Evolutionary conservation across 2,888 invertebrate species (phyloP), one percentile per base, ranked within the genome.

Genomic region (Eristalis tenax): DNA sequence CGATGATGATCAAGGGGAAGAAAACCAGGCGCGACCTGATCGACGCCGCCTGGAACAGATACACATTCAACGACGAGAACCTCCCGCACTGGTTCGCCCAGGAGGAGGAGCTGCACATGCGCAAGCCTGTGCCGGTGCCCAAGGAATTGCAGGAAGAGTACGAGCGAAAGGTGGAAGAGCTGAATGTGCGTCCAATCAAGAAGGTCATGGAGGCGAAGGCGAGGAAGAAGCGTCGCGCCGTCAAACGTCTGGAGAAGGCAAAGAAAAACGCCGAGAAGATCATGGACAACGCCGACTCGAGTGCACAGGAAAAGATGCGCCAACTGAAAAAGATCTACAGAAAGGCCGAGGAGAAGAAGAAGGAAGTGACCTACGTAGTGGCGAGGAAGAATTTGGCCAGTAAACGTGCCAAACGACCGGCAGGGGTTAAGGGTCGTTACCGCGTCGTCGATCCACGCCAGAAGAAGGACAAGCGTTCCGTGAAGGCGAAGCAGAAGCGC

Each of bases 121-220:
- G 94, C 89, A 96, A 96, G 91, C 96, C 96, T 80, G 93, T 96
- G 11, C 97, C 97, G 3, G 97, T 99, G 40, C 97, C 98, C 5
- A 96, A 97, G 93, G 96, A 96, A 93, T 94, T 97, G 75, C 95
- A 97, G 0, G 95, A 97, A 57, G 97, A 98, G 90, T 99, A 99
- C 92, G 96, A 96, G 89, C 96, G 96, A 89, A 95, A 95, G 90
- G 93, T 97, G 15, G 95, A 96, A 92, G 99, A 98, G 89, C 95
- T 99, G 56, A 98, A 99, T 93, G 97, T 97, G 0, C 95, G 98
- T 85, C 98, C 99, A 15, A 98, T 99, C 87, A 99, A 99, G 94
- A 99, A 99, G 93, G 97, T 99, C 0, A 95, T 98, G 89, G 99
- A 99, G 94, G 99, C 99, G 0, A 99, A 98, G 93, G 98, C 98